Percentiles rank a stretch among this genome's conserved stretches.
Conservation (phyloP, 1,140 invertebrate genomes). For the Ceratoteleas bidentatus region DNA sequence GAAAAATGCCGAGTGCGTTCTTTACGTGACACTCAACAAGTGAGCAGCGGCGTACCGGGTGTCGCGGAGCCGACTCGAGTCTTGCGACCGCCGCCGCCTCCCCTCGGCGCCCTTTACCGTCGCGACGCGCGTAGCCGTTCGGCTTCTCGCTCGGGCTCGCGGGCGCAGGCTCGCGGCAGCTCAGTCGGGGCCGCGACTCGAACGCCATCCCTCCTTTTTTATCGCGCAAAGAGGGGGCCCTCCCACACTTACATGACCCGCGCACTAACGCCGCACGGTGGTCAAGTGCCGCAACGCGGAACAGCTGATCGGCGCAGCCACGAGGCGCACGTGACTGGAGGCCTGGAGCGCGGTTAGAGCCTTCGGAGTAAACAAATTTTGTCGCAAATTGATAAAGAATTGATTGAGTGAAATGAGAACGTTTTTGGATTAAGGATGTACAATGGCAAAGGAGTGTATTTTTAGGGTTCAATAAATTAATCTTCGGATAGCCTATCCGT, state of each 20-base stretch:
- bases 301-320: conserved; percentile 48
- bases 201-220: conserved; percentile 16
- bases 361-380: no score
- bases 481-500: no score
- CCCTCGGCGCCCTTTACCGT: conserved; percentile 3
- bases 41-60: conserved; percentile 71
- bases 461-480: no score
- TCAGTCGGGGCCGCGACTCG: not conserved
- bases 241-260: conserved; percentile 22
- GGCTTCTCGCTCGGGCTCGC: conserved; percentile 17
- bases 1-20: conserved; percentile 52
- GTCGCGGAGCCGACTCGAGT: conserved; percentile 66
- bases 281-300: conserved; percentile 44
- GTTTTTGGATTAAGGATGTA: no score
- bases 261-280: conserved; percentile 42
- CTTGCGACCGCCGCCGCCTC: conserved; percentile 43
- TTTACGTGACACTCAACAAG: conserved; percentile 79
- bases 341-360: conserved; percentile 10
- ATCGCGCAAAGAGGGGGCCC: conserved; percentile 8
- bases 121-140: conserved; percentile 14
- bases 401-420: no score
- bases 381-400: no score
- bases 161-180: conserved; percentile 7
- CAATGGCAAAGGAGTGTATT: no score
- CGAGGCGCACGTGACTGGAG: conserved; percentile 49